A percentile compares a stretch with the other conserved stretches of the same genome.
Evolutionary conservation across 2,888 invertebrate genomes (phyloP).

Genomic region (Synanthedon myopaeformis): DNA sequence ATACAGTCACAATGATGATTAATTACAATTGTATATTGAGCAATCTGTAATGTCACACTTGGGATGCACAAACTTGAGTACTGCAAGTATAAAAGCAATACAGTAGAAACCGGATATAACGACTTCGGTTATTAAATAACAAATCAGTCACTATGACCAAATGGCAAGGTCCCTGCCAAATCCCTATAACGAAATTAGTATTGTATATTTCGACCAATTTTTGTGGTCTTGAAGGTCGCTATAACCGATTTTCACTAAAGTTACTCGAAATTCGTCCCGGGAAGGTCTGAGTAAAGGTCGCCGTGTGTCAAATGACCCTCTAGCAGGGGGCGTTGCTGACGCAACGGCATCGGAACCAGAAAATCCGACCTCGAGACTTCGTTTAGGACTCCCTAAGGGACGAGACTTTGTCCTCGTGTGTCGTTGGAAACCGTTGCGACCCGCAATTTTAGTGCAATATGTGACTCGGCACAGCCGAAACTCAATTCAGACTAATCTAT

Average conservation of each 20-base stretch:
- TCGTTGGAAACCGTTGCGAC: conserved; percentile 75
- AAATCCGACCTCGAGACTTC: conserved; percentile 54
- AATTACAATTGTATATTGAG: conserved; percentile 29
- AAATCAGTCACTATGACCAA: too few species aligned
- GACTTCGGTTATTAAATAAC: too few species aligned
- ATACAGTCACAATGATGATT: conserved; percentile 42
- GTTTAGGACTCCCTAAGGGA: conserved; percentile 63
- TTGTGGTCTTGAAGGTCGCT: too few species aligned
- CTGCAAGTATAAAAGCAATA: conserved; percentile 11
- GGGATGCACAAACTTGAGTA: conserved; percentile 77
- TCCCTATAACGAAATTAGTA: too few species aligned
- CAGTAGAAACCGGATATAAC: too few species aligned
- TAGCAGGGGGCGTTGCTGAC: conserved; percentile 73
- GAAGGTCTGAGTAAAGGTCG: conserved; percentile 84
- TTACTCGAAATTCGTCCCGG: conserved; percentile 70
- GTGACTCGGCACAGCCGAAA: conserved; percentile 70
- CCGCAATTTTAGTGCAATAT: conserved; percentile 80
- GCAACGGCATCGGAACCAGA: conserved; percentile 77
- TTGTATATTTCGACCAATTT: not conserved
- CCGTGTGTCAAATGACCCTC: conserved; percentile 54
- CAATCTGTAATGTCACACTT: conserved; percentile 79
- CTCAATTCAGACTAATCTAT: conserved; percentile 89
- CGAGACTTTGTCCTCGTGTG: conserved; percentile 48
- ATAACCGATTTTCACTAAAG: conserved; percentile 4
- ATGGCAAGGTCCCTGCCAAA: too few species aligned